Evolutionary conservation across 2,113 vertebrate species (phyloP).

Genomic region (Rostratula benghalensis): DNA sequence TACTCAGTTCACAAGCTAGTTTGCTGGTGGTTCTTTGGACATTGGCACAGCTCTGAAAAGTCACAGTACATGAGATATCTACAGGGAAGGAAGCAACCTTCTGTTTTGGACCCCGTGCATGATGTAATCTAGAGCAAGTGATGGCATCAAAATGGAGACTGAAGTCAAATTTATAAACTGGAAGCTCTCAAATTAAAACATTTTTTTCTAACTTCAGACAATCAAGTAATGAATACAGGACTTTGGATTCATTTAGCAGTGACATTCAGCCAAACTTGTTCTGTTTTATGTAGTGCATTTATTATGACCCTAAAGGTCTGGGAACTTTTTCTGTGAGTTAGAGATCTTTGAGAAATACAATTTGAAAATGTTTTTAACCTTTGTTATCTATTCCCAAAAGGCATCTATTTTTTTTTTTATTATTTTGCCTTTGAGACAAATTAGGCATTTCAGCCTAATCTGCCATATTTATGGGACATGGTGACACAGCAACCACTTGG

Average conservation of each 20-base stretch:
- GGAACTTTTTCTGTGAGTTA: background rate
- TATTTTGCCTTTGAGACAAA: background rate
- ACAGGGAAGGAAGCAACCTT: background rate
- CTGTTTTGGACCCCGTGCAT: background rate
- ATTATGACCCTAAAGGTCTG: background rate
- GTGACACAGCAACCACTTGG: conserved; percentile 3
- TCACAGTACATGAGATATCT: background rate
- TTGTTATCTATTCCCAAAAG: background rate
- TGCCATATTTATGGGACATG: background rate
- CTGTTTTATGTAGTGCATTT: background rate
- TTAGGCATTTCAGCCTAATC: background rate
- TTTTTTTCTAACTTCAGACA: background rate
- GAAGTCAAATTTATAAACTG: background rate
- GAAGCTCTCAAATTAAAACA: background rate
- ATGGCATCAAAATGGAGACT: background rate
- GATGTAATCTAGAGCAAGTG: background rate
- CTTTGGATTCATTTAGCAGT: background rate
- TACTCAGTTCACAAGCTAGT: background rate
- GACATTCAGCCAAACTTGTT: background rate
- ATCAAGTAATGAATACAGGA: background rate
- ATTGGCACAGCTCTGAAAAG: background rate
- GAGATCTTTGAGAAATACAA: background rate
- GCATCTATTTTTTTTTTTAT: background rate
- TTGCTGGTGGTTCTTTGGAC: background rate
- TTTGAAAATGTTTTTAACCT: background rate